phyloP scores from a whole-genome alignment of 2,888 invertebrate genomes.

The Choreutis nemorana region DNA sequence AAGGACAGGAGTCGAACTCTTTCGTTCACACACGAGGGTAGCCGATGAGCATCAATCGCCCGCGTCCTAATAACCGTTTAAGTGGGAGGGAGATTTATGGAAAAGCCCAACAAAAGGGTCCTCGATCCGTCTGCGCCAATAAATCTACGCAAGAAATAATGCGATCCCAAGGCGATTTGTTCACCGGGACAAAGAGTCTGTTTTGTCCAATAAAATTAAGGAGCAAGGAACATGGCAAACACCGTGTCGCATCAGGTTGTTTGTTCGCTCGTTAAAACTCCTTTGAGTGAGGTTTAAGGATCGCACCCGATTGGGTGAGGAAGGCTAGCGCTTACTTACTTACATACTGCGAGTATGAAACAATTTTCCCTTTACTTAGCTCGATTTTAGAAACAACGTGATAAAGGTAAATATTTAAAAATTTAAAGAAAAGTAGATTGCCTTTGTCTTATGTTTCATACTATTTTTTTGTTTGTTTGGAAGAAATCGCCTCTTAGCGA shows the following conservation, averaged over 20 bases:
- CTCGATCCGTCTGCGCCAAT: conserved; percentile 47
- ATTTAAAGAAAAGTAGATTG: too few relatives aligned
- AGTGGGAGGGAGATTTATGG: conserved; percentile 58
- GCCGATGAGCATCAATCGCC: conserved; percentile 46
- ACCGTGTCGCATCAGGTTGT: neutral
- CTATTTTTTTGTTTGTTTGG: too few relatives aligned
- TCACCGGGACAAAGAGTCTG: conserved; percentile 47
- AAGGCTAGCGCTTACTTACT: too few relatives aligned
- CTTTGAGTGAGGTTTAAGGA: too few relatives aligned
- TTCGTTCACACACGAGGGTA: conserved; percentile 25
- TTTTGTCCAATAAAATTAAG: conserved; percentile 53
- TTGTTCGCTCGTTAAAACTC: too few relatives aligned
- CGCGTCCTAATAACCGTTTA: conserved; percentile 59
- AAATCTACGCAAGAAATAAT: conserved; percentile 62
- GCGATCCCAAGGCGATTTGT: conserved; percentile 54
- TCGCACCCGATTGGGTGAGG: too few relatives aligned
- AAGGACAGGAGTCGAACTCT: conserved; percentile 14
- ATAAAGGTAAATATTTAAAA: too few relatives aligned
- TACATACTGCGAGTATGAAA: too few relatives aligned
- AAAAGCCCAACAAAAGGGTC: conserved; percentile 55
- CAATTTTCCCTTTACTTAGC: too few relatives aligned
- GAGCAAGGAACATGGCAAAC: conserved; percentile 7
- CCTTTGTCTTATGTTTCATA: too few relatives aligned
- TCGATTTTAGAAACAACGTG: too few relatives aligned
- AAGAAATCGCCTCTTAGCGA: too few relatives aligned